phyloP scores from a whole-genome alignment of 2,113 vertebrate species.

The Uria aalge region DNA sequence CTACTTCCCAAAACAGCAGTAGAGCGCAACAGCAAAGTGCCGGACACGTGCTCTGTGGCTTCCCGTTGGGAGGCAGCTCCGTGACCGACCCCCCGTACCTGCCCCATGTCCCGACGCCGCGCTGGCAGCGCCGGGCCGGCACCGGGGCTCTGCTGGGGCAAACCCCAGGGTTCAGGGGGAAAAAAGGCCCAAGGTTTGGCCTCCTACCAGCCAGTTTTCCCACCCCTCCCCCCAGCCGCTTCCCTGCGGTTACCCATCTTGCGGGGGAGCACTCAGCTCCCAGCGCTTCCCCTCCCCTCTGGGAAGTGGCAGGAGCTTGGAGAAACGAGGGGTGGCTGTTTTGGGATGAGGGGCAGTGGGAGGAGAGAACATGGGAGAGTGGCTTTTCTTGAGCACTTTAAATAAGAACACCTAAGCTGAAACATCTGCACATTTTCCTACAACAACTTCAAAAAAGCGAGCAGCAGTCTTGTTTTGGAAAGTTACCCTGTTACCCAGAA shows the following conservation, averaged over 20 bases:
- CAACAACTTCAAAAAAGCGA: neutral
- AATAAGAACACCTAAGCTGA: neutral
- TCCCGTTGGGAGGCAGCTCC: neutral
- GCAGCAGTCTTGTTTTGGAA: neutral
- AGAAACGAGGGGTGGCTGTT: neutral
- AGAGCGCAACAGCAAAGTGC: accelerated
- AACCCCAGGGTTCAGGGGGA: neutral
- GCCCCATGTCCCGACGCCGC: accelerated
- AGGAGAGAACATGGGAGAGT: neutral
- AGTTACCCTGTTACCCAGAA: neutral
- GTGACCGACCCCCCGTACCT: accelerated
- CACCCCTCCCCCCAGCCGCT: neutral
- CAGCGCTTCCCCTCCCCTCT: neutral
- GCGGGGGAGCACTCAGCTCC: neutral
- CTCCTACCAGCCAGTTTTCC: neutral
- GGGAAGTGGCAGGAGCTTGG: accelerated
- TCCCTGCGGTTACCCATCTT: neutral
- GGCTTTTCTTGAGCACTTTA: neutral
- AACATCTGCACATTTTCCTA: neutral
- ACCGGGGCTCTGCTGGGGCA: neutral
- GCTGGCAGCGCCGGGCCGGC: neutral
- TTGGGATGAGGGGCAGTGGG: neutral
- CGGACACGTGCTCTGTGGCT: accelerated
- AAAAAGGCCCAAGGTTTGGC: neutral
- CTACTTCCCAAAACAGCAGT: conserved; percentile 22